phyloP scores from a whole-genome alignment of 2,888 invertebrate species.

The Cotesia congregata region DNA sequence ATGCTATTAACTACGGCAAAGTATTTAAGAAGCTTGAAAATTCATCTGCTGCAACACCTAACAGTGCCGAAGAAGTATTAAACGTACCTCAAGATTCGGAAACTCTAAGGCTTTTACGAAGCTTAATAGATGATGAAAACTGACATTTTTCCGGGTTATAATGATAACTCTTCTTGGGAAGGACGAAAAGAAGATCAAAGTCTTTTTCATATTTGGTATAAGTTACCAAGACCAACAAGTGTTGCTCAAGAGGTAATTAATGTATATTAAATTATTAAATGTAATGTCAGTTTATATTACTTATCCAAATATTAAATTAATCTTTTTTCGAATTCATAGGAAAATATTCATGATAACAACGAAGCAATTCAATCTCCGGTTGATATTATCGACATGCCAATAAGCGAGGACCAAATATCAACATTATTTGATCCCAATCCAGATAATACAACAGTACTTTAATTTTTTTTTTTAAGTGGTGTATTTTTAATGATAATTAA shows the following conservation, averaged over 20 bases:
- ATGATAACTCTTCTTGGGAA: constrained; percentile 26
- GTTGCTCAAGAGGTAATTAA: not conserved
- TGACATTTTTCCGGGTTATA: constrained; percentile 16
- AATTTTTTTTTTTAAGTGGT: no score
- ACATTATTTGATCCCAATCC: no score
- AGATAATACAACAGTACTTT: no score
- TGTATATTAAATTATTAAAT: no score
- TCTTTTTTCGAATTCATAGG: no score
- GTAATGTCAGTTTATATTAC: no score
- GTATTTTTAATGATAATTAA: no score
- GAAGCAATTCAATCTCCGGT: no score
- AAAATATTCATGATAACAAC: no score
- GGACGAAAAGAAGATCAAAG: constrained; percentile 35
- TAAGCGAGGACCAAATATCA: no score
- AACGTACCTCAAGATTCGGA: constrained; percentile 14
- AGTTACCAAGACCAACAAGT: not conserved
- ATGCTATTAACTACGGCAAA: constrained; percentile 36
- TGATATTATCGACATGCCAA: no score
- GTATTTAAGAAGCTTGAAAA: constrained; percentile 20
- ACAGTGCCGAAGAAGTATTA: constrained; percentile 2
- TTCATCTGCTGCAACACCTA: constrained; percentile 17
- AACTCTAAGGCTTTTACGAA: constrained; percentile 25
- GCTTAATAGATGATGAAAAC: constrained; percentile 29
- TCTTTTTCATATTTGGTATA: constrained; percentile 34
- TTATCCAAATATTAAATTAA: no score